Evolutionary conservation across 2,888 invertebrate species (phyloP), one percentile per base, ranked within the genome.

Genomic region (Oligia latruncula): DNA sequence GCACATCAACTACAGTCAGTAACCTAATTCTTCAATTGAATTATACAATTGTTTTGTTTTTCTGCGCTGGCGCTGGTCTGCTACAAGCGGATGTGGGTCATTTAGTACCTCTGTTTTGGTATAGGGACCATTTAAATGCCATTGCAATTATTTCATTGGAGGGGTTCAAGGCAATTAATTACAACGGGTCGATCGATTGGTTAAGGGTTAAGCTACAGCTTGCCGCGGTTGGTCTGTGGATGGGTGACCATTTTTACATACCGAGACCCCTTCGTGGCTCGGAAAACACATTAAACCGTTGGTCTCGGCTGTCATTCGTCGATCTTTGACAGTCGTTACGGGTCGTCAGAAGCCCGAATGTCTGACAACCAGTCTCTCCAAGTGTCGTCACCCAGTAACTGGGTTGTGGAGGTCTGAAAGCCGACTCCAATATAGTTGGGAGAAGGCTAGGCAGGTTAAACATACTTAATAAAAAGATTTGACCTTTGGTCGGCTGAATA

Each of bases 1-100:
- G 49, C 29, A 46, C n/a, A 55, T 35, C n/a, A 58, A 20, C 2
- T 6, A 29, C 62, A 15, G 29, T 29, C 35, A 35, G 17, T 62
- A 68, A 77, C 68, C 60, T n/a, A 78, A 35, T 77, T 77, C 1
- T 55, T n/a, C 62, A 77, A 70, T 70, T 68, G 11, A 78, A 52
- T 77, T 67, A 76, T 46, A 58, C 29, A 79, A 79, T 52, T 52
- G 52, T 62, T 66, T 66, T 72, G 66, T 80, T 80, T 66, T 35
- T 46, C 78, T 35, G 43, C 49, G n/a, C 20, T n/a, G 20, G 52
- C 49, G 9, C n/a, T 46, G n/a, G 20, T 3, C 49, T 23, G 58
- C 15, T 58, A n/a, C 9, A 5, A 23, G 9, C 40, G 80, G 80
- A 80, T 35, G 60, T 67, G 15, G 60, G 80, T 80, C 80, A 67